Conservation (phyloP, 2,888 invertebrate species). For the Phengaris alcon region DNA sequence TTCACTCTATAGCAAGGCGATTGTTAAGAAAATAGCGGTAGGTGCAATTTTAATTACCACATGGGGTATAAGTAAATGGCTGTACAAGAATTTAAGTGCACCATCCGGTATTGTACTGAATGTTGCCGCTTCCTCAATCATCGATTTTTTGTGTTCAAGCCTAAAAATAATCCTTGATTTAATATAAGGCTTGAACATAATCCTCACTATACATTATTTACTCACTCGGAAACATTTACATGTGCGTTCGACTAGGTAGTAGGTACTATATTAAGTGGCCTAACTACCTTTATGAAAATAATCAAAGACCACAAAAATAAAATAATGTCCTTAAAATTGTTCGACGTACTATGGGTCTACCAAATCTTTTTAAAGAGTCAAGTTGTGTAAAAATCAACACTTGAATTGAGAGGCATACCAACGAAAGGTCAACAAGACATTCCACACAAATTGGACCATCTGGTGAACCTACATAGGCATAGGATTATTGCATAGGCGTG, state of each 20-base stretch:
- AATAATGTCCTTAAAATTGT: too few species aligned
- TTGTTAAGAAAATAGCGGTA: background rate
- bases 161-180: constrained; percentile 30
- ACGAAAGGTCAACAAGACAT: background rate
- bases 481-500: background rate
- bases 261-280: too few species aligned
- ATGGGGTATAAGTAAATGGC: constrained; percentile 17
- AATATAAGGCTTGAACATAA: too few species aligned
- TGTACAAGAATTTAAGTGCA: constrained; percentile 30
- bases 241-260: too few species aligned
- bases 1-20: background rate
- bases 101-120: constrained; percentile 52
- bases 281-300: too few species aligned
- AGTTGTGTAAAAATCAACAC: too few species aligned
- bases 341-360: too few species aligned
- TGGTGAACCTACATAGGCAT: background rate
- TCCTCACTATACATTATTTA: too few species aligned
- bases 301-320: too few species aligned
- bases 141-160: constrained; percentile 34
- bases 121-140: constrained; percentile 50
- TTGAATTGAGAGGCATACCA: background rate
- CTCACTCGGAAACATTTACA: too few species aligned
- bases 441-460: background rate
- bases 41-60: constrained; percentile 6
- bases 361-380: too few species aligned